Evolutionary conservation across 2,113 vertebrate genomes (phyloP).

Genomic region (Promerops cafer): DNA sequence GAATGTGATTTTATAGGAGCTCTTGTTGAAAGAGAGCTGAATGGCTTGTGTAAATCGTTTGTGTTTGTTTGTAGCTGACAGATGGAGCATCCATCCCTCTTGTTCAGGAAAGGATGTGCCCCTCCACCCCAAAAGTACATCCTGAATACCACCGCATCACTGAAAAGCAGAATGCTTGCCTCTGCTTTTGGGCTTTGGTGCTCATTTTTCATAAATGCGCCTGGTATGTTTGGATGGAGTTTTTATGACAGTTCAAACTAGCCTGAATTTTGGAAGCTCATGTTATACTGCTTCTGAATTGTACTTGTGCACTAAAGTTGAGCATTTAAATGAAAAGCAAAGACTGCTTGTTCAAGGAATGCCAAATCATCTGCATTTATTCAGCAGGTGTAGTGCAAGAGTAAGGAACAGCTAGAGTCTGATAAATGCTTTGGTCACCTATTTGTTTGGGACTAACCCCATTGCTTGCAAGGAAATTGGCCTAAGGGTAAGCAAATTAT

Average conservation of each 20-base stretch:
- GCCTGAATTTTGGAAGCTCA: neutral
- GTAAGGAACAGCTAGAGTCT: neutral
- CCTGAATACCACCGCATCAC: rapidly evolving
- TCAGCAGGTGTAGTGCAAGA: neutral
- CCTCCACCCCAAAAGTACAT: neutral
- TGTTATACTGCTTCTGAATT: neutral
- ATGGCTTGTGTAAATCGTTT: too few relatives aligned
- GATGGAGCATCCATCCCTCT: neutral
- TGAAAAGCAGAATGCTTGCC: neutral
- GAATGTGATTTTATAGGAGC: neutral
- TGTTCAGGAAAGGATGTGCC: neutral
- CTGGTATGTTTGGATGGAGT: neutral
- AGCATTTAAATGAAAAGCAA: neutral
- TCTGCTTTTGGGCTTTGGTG: neutral
- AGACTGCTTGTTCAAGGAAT: neutral
- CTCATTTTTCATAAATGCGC: neutral
- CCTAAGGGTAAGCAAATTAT: neutral
- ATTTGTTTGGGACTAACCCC: neutral
- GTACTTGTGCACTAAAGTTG: neutral
- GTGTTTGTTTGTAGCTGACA: neutral
- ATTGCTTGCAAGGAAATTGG: neutral
- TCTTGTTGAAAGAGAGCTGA: neutral
- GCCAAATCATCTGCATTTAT: neutral
- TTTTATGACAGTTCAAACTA: neutral
- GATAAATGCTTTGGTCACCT: neutral